Percentiles rank a stretch among this genome's conserved stretches.
These are phyloP conservation scores for Botia almorhae DNA, from an alignment of 2,797 vertebrate genomes.

Conservation along the genomic window DNA sequence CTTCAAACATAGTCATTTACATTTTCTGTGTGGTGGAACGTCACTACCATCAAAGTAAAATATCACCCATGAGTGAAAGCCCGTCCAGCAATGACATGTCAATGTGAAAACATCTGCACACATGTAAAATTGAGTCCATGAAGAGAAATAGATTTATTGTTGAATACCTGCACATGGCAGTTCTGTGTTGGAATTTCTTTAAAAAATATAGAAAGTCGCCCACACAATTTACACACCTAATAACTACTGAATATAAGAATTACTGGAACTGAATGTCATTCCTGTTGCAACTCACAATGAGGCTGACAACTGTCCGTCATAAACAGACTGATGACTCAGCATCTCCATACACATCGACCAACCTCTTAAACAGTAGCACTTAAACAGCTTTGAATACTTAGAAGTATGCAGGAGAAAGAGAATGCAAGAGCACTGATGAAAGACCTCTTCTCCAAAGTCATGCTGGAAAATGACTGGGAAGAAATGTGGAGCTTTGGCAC, in stretches of 20 bases:
- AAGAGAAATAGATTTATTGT: neutral
- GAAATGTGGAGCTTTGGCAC: slow-evolving; percentile 60
- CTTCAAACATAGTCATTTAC: neutral
- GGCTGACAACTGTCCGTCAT: neutral
- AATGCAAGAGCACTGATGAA: slow-evolving; percentile 55
- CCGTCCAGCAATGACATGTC: neutral
- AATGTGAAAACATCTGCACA: neutral
- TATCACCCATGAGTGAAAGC: neutral
- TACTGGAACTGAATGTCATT: neutral
- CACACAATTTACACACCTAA: neutral
- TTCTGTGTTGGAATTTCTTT: neutral
- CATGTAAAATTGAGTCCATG: neutral
- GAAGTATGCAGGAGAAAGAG: neutral
- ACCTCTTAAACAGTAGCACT: neutral
- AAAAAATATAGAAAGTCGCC: neutral
- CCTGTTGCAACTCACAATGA: neutral
- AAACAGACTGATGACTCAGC: neutral
- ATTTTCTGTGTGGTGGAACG: neutral
- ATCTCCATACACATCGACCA: neutral
- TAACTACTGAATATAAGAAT: too few species aligned
- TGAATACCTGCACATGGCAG: neutral
- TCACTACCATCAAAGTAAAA: neutral
- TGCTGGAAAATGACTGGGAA: slow-evolving; percentile 73
- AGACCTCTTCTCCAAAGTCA: slow-evolving; percentile 60
- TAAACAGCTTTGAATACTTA: neutral